Percentiles rank a stretch among this genome's conserved stretches.
phyloP scores from a whole-genome alignment of 1,140 invertebrate species.

The Cydia pomonella region DNA sequence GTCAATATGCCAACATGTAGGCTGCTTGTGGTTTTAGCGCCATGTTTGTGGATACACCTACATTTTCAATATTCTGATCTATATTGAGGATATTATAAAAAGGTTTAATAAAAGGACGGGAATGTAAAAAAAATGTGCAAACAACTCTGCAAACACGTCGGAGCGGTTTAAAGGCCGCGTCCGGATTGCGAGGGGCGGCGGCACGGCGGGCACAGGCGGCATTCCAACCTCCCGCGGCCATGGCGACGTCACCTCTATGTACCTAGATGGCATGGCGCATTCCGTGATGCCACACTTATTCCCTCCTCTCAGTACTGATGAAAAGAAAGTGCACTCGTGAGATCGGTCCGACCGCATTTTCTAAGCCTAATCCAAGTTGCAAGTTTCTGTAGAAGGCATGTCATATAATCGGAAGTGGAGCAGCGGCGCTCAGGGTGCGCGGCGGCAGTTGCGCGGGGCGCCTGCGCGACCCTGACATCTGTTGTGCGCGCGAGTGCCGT shows the following conservation, averaged over 20 bases:
- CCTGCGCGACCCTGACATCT: constrained; percentile 57
- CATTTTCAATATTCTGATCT: constrained; percentile 19
- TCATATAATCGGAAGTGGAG: constrained; percentile 48
- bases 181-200: constrained; percentile 74
- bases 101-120: constrained; percentile 69
- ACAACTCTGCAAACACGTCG: constrained; percentile 78
- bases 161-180: constrained; percentile 76
- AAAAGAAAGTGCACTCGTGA: constrained; percentile 54
- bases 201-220: constrained; percentile 65
- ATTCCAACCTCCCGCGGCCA: constrained; percentile 73
- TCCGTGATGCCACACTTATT: constrained; percentile 55
- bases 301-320: constrained; percentile 48
- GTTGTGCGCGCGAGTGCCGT: constrained; percentile 50
- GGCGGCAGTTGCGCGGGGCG: constrained; percentile 37
- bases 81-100: constrained; percentile 45
- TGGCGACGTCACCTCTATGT: constrained; percentile 64
- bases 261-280: constrained; percentile 54
- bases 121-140: constrained; percentile 79
- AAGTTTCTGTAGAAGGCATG: constrained; percentile 21
- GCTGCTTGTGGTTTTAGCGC: background rate
- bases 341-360: constrained; percentile 29
- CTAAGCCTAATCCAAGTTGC: constrained; percentile 5
- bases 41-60: background rate
- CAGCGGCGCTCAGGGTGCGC: constrained; percentile 44
- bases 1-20: background rate